Evolutionary conservation across 2,113 vertebrate genomes (phyloP), one percentile per base, ranked within the genome.

Genomic region (Columba livia): DNA sequence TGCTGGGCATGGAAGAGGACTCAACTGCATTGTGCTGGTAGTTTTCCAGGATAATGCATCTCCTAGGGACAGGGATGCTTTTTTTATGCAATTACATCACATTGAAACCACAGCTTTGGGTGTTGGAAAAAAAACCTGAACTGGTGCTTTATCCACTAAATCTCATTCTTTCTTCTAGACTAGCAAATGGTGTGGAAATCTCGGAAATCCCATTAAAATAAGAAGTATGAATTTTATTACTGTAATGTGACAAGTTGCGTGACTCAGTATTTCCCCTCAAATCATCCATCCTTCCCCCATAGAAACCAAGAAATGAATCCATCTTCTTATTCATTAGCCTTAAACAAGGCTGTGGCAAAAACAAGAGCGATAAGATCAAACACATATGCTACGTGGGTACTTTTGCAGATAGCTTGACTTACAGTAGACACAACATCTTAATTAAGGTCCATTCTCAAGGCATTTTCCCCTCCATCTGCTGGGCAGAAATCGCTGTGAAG

Each of bases 181-280:
- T 85, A 38, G 36, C 1, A 3, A 84, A 75, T 17, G 62, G 29
- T 87, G 79, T 74, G 69, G 79, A 85, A 89, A 60, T 90, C 75
- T 78, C 12, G 2, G 87, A 95, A 97, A 95, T 73, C 40, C 51
- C 72, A 71, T 79, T 97, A 86, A 88, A 92, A 61, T 28, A 71
- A 87, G 78, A 94, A 34, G 18, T 47, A 50, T 24, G 58, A 84
- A 25, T 67, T 95, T 96, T 90, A 87, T 78, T 91, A 50, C 56
- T 78, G 57, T 65, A 79, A 80, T 29, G 44, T 75, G 67, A 62
- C 28, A 42, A 89, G 36, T 38, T 80, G 47, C 71, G 65, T 88
- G 94, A 95, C 79, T 96, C 93, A 87, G 47, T 80, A 48, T 94
- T 97, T 95, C 93, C 85, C 78, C 60, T 85, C 81, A 65, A 78